Evolutionary conservation across 2,888 invertebrate genomes (phyloP), one percentile per base, ranked within the genome.

Genomic region (Cynaeus angustus): DNA sequence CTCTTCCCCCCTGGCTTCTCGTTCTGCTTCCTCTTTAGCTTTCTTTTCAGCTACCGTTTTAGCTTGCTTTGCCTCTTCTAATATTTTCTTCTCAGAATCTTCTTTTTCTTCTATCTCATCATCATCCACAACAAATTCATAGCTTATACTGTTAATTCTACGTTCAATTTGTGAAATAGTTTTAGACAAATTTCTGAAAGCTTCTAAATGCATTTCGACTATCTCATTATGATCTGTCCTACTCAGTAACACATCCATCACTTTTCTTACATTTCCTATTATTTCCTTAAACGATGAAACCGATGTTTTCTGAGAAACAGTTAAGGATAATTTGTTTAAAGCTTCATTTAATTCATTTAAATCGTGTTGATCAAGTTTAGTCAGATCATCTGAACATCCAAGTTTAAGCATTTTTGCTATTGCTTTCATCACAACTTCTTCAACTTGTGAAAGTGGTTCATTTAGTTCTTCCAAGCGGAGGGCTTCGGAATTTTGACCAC

Each of bases 1-100:
- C 0, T 30, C 58, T 61, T 61, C 45, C 55, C 71, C 56, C 16
- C 56, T 41, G 13, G 30, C 55, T 33, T 43, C 7, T n/a, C 43
- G 43, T 43, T 41, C 59, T n/a, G n/a, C 66, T 41, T 70, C 53
- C 48, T 69, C 37, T 61, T 69, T 59, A 50, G 53, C 61, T 59
- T 74, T 65, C 55, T 71, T 65, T 45, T 68, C 64, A 46, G 62
- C 72, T 68, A 66, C 66, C 70, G 72, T 59, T 55, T 75, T 68
- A 13, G 56, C 67, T 70, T 71, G 70, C 6, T 46, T 56, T 55
- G 72, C 70, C 7, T 68, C 66, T 67, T 75, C 73, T 30, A n/a
- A n/a, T 58, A 58, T 30, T 53, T 53, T 37, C 37, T 53, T 37
- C 28, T 52, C 30, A 1, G 12, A 14, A 6, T 16, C 46, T 58